Evolutionary conservation across 1,140 invertebrate genomes (phyloP), one percentile per base, ranked within the genome.

Genomic region (Phenacoccus solenopsis): DNA sequence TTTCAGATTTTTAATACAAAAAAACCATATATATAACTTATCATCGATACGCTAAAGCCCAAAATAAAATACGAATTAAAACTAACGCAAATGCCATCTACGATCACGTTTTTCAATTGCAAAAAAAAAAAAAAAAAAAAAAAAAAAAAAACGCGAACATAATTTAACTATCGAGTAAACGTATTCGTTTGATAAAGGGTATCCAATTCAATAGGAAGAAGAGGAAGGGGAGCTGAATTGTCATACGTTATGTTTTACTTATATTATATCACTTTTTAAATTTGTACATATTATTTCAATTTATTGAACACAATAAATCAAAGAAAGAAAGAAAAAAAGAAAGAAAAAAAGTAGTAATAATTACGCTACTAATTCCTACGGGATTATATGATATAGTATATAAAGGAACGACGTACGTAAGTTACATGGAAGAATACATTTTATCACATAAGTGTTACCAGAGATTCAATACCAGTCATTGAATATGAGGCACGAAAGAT

Each of bases 331-430:
- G 16, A 64, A 64, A 64, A 64, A 64, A 25, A 49, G 30, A 64
- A 27, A 64, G 22, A 27, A 27, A 64, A 20, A 64, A 27, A 64
- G 59, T 24, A 64, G 12, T 13, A 64, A 64, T 24, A 27, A 64
- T 10, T 49, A 49, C 38, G 38, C 4, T 49, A 49, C 38, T 49
- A 49, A 49, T 49, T 49, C 20, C 38, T 49, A 49, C 38, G 38
- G 38, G 38, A 49, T 49, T 49, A 49, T n/a, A n/a, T 49, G 38
- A 49, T 49, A 49, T 49, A 49, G 38, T 49, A 49, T 32, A 32
- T 25, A 64, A 64, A 64, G 59, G 59, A 64, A 64, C 59, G 59
- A 64, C 59, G 25, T 64, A 64, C 59, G 59, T 64, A 64, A 64
- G 59, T 64, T 64, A 25, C 21, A 25, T 64, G 59, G 59, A 64